Evolutionary conservation across 2,797 vertebrate species (phyloP), one percentile per base, ranked within the genome.

Genomic region (Syngnathus acus): DNA sequence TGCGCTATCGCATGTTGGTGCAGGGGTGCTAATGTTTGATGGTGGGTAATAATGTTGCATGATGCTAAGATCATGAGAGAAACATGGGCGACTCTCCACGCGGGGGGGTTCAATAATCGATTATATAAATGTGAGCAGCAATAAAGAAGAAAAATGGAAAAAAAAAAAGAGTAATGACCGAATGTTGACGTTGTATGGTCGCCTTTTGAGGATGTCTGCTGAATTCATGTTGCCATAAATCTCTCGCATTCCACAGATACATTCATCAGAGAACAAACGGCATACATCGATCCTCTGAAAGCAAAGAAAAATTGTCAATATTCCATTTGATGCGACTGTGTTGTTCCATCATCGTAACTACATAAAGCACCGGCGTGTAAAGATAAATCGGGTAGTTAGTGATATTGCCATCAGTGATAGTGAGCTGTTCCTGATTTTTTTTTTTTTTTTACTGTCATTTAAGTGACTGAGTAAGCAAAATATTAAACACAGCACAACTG

Each of bases 181-280:
- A 64, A 71, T 76, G 73, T 78, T 72, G 71, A 83, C 65, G 73
- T 77, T 81, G 84, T 76, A 84, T 48, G 82, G 60, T 85, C 80
- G 70, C 79, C 81, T 81, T 84, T 82, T 82, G 83, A 83, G 80
- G 85, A 81, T 84, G 81, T 87, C 76, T 80, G 83, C 77, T 79
- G 86, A 89, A 84, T 79, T 82, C 81, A 84, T 83, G 77, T 76
- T 74, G 74, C 69, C 74, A 85, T 88, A 85, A 83, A 87, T 88
- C 55, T 38, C 11, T 55, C 32, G 2, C 2, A 7, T 8, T 38
- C 19, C 55, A 26, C 10, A 82, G 85, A 73, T 67, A 65, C 74
- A 72, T 79, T 84, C 74, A 73, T 79, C 60, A 47, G 6, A 26
- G 13, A 17, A 26, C 60, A 45, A 62, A 62, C 21, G 17, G 21